Evolutionary conservation across 2,113 vertebrate species (phyloP), one percentile per base, ranked within the genome.

Genomic region (Centropristis striata): DNA sequence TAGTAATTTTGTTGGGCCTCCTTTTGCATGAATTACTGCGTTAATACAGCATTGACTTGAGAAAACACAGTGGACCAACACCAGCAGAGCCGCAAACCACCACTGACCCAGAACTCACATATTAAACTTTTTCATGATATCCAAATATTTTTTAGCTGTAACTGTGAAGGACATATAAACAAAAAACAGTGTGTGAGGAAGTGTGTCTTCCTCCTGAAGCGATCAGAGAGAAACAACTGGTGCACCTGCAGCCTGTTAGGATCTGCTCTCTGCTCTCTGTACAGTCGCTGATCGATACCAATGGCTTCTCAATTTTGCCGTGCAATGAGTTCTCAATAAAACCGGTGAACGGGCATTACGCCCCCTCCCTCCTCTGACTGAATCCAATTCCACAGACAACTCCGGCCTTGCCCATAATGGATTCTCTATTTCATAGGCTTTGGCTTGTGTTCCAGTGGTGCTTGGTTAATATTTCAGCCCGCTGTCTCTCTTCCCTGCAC

Each of bases 381-480:
- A 93, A 95, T 92, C 91, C 92, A 93, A 92, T 95, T 89, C 88
- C 85, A 69, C 71, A 76, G 80, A 91, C 91, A 88, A 89, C 84
- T 83, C 74, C 74, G 69, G 88, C 86, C 79, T 80, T 54, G 80
- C 70, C 85, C 72, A 36, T 94, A 94, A 94, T 94, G 85, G 91
- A 92, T 93, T 93, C 85, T 90, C 87, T 80, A 57, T 87, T 90
- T 93, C 90, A 93, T 90, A 83, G 88, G 93, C 71, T 90, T 83
- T 74, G 84, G 84, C 90, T 88, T 87, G 88, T 90, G 92, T 90
- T 93, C 82, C 79, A 87, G 80, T 88, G 87, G 71, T 20, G 46
- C 91, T 88, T 88, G 88, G 93, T 95, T 93, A 95, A 94, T 95
- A 94, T 94, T 94, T 95, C 93, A 94, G 88, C 66, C 76, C 37